These are phyloP conservation scores for Poeciliopsis gracilis DNA, from an alignment of 2,797 vertebrate genomes.

Conservation along the genomic window DNA sequence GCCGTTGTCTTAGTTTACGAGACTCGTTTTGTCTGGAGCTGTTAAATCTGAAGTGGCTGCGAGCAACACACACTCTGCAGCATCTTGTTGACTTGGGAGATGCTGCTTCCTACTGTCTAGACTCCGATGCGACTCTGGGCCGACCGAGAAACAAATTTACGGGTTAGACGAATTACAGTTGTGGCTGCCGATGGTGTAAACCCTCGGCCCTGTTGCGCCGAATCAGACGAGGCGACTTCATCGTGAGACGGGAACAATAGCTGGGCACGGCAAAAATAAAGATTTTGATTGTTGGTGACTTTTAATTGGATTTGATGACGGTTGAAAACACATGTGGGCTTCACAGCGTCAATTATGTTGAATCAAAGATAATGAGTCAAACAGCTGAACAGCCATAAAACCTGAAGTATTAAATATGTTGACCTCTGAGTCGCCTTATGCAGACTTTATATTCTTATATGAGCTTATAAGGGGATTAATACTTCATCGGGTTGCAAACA, in stretches of 20 bases:
- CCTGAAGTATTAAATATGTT: background rate
- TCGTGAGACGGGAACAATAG: background rate
- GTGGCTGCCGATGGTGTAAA: background rate
- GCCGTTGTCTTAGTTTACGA: background rate
- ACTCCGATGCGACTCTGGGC: background rate
- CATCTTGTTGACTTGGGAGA: slow-evolving; percentile 7
- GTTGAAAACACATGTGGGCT: background rate
- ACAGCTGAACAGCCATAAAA: background rate
- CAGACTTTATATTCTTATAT: background rate
- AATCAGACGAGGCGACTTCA: background rate
- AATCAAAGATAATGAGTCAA: background rate
- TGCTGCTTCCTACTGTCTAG: background rate
- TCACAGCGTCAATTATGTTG: background rate
- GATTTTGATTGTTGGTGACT: background rate
- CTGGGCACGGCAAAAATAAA: background rate
- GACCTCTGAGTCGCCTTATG: background rate
- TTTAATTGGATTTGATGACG: background rate
- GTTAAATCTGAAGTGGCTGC: background rate
- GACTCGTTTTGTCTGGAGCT: slow-evolving; percentile 11
- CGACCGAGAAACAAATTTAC: background rate
- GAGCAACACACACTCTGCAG: background rate
- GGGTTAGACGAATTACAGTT: background rate
- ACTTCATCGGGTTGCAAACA: background rate
- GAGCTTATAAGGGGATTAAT: background rate
- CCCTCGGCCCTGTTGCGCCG: background rate